Evolutionary conservation across 2,113 vertebrate species (phyloP).

Genomic region (Myiozetetes cayanensis): DNA sequence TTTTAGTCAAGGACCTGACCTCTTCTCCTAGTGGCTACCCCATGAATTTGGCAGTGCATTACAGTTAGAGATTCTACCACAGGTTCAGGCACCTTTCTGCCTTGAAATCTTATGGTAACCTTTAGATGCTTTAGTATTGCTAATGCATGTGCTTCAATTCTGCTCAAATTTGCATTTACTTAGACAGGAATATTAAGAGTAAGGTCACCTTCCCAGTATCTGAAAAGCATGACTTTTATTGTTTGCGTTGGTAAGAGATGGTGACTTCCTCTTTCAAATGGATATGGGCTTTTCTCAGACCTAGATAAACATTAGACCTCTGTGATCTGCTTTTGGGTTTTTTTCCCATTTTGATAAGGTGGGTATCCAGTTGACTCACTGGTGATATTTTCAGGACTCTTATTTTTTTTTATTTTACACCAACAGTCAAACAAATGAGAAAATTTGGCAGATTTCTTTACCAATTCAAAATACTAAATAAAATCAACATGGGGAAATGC

Average conservation of each 20-base stretch:
- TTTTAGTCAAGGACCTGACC: neutral
- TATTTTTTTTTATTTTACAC: neutral
- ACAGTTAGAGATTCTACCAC: neutral
- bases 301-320: neutral
- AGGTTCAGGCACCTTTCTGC: neutral
- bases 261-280: neutral
- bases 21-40: neutral
- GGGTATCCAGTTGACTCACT: neutral
- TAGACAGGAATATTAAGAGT: neutral
- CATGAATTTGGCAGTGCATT: neutral
- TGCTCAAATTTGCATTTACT: neutral
- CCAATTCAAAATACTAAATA: neutral
- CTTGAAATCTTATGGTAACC: neutral
- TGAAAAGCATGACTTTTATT: neutral
- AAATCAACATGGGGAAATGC: neutral
- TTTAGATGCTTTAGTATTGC: neutral
- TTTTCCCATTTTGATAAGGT: neutral
- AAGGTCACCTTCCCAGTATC: neutral
- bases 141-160: neutral
- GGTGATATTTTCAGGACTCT: neutral
- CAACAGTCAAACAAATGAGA: neutral
- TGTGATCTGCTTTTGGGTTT: neutral
- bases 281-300: neutral
- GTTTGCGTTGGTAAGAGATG: neutral
- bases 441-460: neutral